phyloP scores from a whole-genome alignment of 2,888 invertebrate species.

The Eupithecia dodoneata region DNA sequence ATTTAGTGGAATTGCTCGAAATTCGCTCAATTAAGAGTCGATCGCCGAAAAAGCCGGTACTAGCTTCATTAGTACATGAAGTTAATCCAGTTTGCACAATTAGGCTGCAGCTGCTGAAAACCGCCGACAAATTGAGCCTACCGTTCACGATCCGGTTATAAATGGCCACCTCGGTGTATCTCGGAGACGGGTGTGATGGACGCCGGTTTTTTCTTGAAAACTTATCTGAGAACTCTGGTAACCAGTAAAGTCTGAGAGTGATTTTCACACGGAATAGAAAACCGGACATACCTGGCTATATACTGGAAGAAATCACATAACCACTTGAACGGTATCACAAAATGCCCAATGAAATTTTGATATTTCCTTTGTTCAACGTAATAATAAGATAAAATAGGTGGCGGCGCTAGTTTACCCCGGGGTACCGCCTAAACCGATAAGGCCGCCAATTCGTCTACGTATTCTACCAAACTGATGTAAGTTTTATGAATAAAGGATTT shows the following conservation, averaged over 20 bases:
- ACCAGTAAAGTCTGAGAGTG: not conserved
- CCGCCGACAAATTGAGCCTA: slow-evolving; percentile 44
- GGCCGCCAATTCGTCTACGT: too few species aligned
- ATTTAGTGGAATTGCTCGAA: slow-evolving; percentile 21
- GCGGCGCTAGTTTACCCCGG: too few species aligned
- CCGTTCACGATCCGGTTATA: slow-evolving; percentile 28
- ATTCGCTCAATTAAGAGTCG: slow-evolving; percentile 27
- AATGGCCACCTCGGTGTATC: slow-evolving; percentile 23
- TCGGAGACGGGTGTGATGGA: slow-evolving; percentile 2
- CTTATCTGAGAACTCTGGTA: not conserved
- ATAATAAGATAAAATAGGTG: too few species aligned
- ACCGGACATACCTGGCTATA: not conserved
- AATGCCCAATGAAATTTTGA: too few species aligned
- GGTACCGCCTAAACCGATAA: too few species aligned
- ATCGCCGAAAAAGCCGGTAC: slow-evolving; percentile 34
- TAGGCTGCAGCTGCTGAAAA: slow-evolving; percentile 39
- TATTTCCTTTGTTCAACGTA: too few species aligned
- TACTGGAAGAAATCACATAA: too few species aligned
- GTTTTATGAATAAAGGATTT: too few species aligned
- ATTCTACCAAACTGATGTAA: too few species aligned
- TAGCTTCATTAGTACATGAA: slow-evolving; percentile 39
- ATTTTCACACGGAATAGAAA: not conserved
- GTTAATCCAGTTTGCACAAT: slow-evolving; percentile 44
- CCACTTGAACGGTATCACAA: too few species aligned
- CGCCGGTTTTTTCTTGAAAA: not conserved